Conservation (phyloP, 2,797 vertebrate genomes). For the Rhinoraja longicauda region DNA sequence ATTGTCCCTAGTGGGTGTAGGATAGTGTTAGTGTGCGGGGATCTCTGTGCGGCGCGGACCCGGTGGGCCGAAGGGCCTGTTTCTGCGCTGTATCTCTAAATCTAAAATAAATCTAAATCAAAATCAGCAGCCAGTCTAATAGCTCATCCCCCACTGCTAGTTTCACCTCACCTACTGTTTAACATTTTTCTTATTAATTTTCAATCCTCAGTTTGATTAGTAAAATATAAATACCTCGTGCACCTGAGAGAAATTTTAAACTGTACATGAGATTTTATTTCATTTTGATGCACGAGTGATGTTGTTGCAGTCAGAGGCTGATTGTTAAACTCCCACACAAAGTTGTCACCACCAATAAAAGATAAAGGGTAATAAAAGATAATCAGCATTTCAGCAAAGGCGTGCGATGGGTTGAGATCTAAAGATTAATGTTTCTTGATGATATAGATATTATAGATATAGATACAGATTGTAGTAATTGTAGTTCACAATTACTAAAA, state of each 20-base stretch:
- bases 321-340: constrained; percentile 1
- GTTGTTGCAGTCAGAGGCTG: background rate
- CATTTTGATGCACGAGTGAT: background rate
- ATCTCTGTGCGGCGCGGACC: too few species aligned
- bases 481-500: background rate
- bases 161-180: background rate
- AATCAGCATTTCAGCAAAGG: background rate
- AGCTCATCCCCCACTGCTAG: background rate
- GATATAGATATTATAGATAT: too few species aligned
- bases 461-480: too few species aligned
- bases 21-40: too few species aligned
- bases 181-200: background rate
- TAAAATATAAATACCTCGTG: background rate
- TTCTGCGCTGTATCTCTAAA: too few species aligned
- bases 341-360: background rate
- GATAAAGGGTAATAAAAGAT: background rate
- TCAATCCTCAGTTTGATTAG: background rate
- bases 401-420: background rate
- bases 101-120: too few species aligned
- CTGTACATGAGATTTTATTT: background rate
- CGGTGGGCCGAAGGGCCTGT: too few species aligned
- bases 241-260: background rate
- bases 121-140: background rate
- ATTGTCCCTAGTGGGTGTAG: too few species aligned
- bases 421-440: background rate